Conservation (phyloP, 2,797 vertebrate genomes). For the Halcyon leucocephala region DNA sequence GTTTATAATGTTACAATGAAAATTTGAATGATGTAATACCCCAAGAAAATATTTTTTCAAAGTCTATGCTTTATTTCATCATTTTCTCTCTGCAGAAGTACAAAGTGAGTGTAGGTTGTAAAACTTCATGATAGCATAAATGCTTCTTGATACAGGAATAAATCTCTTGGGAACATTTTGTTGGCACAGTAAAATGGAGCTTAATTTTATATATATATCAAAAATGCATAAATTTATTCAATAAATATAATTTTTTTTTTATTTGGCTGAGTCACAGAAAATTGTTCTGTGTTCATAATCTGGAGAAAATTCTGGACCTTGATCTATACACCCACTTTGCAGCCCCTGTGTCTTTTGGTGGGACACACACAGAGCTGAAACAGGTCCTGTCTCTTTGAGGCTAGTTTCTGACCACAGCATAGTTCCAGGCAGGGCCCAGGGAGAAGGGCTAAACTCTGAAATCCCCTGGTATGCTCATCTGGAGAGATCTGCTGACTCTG, state of each 20-base stretch:
- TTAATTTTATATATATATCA: background rate
- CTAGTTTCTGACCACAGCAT: background rate
- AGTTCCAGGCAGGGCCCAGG: background rate
- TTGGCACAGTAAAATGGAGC: background rate
- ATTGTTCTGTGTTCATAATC: background rate
- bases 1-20: background rate
- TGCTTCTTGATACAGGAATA: background rate
- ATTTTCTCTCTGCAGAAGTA: conserved; percentile 17
- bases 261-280: background rate
- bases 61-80: background rate
- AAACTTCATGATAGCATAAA: background rate
- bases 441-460: background rate
- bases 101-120: background rate
- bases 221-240: background rate
- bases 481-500: background rate
- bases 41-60: background rate
- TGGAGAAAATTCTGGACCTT: background rate
- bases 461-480: background rate
- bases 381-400: background rate
- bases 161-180: background rate
- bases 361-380: accelerated
- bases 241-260: background rate
- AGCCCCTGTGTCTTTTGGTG: background rate
- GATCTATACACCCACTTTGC: background rate
- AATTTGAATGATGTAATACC: background rate